Conservation (phyloP, 2,113 vertebrate genomes). For the Paraplagusia blochii region DNA sequence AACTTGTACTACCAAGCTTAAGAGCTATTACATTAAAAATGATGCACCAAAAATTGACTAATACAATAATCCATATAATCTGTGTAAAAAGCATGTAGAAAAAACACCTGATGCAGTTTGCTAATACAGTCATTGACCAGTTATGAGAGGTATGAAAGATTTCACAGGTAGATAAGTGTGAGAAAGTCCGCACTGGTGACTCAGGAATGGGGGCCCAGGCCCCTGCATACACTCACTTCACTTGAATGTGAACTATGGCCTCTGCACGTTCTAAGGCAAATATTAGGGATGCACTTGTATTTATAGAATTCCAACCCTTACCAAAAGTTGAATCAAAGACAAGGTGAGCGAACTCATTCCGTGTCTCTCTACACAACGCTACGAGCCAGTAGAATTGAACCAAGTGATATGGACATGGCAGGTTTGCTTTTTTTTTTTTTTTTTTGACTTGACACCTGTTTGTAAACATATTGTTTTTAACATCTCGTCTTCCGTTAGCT, state of each 20-base stretch:
- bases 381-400: constrained; percentile 58
- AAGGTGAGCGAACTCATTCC: constrained; percentile 60
- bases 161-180: constrained; percentile 99
- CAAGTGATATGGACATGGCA: constrained; percentile 9
- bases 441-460: constrained; percentile 57
- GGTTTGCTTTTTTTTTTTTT: constrained; percentile 28
- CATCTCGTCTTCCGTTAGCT: constrained; percentile 45
- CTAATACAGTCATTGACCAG: constrained; percentile 99
- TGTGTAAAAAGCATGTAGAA: constrained; percentile 99
- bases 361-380: constrained; percentile 53
- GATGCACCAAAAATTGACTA: constrained; percentile 91
- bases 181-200: constrained; percentile 93
- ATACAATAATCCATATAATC: constrained; percentile 99
- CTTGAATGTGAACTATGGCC: constrained; percentile 98
- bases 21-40: constrained; percentile 98
- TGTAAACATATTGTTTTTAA: constrained; percentile 73
- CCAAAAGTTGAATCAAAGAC: constrained; percentile 55
- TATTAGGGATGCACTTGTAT: constrained; percentile 93
- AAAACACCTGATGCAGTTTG: constrained; percentile 99
- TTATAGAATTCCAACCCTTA: constrained; percentile 87
- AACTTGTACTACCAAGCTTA: constrained; percentile 81
- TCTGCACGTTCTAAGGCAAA: constrained; percentile 99
- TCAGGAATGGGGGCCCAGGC: constrained; percentile 83
- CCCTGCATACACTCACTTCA: constrained; percentile 98
- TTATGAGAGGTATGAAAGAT: constrained; percentile 99